These are phyloP conservation scores for Drosophila funebris DNA, from an alignment of 1,140 invertebrate species.

Conservation along the genomic window DNA sequence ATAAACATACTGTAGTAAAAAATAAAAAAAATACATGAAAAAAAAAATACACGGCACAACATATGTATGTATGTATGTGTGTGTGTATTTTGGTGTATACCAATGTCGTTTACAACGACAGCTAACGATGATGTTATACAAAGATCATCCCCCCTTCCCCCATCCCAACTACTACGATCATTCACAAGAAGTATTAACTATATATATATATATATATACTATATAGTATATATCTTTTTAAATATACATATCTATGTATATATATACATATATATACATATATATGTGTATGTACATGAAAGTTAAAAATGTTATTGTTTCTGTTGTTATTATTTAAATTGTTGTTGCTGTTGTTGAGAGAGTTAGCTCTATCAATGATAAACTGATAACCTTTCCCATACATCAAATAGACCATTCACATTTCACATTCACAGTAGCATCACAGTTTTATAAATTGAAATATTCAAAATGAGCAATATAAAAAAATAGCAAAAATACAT, in stretches of 20 bases:
- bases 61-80: conserved; percentile 9
- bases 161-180: not conserved
- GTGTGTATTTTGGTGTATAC: conserved; percentile 12
- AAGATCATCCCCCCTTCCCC: not conserved
- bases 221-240: not conserved
- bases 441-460: conserved; percentile 60
- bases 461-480: conserved; percentile 14
- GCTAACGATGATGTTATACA: not conserved
- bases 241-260: conserved; percentile 5
- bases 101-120: conserved; percentile 41
- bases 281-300: conserved; percentile 15
- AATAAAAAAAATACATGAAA: conserved; percentile 23
- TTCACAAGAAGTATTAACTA: not conserved
- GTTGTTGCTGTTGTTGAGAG: not conserved
- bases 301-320: conserved; percentile 2
- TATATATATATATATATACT: not conserved
- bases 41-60: conserved; percentile 32
- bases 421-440: conserved; percentile 67
- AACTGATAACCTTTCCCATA: conserved; percentile 7
- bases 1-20: conserved; percentile 21
- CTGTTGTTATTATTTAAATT: not conserved
- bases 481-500: conserved; percentile 1
- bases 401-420: conserved; percentile 11
- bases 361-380: not conserved
- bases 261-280: conserved; percentile 13